Base-by-base conservation (phyloP, 2,888 invertebrate genomes). In the Cantharis lateralis region DNA sequence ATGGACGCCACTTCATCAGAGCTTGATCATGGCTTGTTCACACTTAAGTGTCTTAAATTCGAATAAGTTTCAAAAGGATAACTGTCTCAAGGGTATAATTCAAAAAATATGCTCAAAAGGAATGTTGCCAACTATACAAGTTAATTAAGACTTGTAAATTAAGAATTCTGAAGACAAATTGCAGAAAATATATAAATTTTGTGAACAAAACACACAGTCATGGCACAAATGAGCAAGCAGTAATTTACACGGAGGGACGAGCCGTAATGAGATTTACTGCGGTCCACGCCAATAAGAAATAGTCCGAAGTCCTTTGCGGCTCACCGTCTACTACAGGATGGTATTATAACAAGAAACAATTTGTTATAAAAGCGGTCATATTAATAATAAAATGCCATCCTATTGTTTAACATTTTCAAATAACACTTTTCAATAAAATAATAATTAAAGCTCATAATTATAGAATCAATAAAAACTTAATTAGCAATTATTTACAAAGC, bases 241-340 rank as follows among this genome's bases (percentile, higher is more conserved):
- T 84, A 85, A 85, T 85, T 85, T 84, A 84, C 84, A 83, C 84
- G 83, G 82, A 84, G 83, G 84, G 84, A 84, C 84, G 85, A 82
- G 80, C 82, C 82, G 84, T 85, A 85, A 85, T 84, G 84, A 85
- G 84, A 85, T 85, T 85, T 85, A 85, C 83, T 83, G 83, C 84
- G 84, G 84, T 83, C 83, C 82, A 83, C 81, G 82, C 84, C 84
- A 84, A 84, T 85, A 84, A 85, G 85, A 85, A 84, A 84, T 84
- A 82, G 83, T 82, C 82, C 82, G 81, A 20, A 81, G 81, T 80
- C 81, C 79, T 79, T 81, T 78, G 78, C 77, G 78, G 77, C 75
- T 79, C 73, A 78, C 79, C 81, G 79, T 80, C 80, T 80, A 76
- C 79, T 79, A 79, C 80, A 78, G 79, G 77, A 77, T 76, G 78